Evolutionary conservation across 2,888 invertebrate genomes (phyloP).

Genomic region (Epirrhoe alternata): DNA sequence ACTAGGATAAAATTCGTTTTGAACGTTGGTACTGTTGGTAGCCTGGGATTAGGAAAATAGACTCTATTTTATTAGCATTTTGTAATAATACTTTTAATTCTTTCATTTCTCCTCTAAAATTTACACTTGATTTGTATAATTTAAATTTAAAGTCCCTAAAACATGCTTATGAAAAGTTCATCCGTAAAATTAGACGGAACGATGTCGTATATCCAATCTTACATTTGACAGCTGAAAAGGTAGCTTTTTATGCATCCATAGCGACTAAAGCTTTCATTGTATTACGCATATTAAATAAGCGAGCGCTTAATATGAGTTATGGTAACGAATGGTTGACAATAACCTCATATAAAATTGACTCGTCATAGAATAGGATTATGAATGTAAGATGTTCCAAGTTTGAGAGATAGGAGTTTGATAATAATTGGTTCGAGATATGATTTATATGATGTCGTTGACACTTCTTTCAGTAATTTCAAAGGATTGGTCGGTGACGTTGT

Average conservation of each 20-base stretch:
- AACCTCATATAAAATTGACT: conserved; percentile 77
- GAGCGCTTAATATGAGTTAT: conserved; percentile 76
- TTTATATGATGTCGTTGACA: conserved; percentile 69
- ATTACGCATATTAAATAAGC: conserved; percentile 66
- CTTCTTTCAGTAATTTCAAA: conserved; percentile 53
- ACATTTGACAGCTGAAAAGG: conserved; percentile 61
- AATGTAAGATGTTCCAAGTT: conserved; percentile 66
- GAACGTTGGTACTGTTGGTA: too few relatives aligned
- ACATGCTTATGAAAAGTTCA: conserved; percentile 38
- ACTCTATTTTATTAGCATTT: too few relatives aligned
- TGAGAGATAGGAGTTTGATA: conserved; percentile 75
- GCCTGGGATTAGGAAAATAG: too few relatives aligned
- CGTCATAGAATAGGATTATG: conserved; percentile 75
- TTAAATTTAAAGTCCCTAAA: background rate
- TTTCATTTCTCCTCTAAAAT: too few relatives aligned
- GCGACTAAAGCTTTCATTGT: conserved; percentile 63
- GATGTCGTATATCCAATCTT: conserved; percentile 75
- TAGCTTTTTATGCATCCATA: conserved; percentile 63
- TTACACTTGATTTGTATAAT: background rate
- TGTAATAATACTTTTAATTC: too few relatives aligned
- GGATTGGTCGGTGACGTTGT: conserved; percentile 63
- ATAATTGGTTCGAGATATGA: conserved; percentile 78
- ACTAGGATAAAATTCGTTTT: too few relatives aligned
- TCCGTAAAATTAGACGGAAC: conserved; percentile 74
- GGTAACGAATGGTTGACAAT: conserved; percentile 72